phyloP scores from a whole-genome alignment of 1,140 invertebrate species.

The Leguminivora glycinivorella region DNA sequence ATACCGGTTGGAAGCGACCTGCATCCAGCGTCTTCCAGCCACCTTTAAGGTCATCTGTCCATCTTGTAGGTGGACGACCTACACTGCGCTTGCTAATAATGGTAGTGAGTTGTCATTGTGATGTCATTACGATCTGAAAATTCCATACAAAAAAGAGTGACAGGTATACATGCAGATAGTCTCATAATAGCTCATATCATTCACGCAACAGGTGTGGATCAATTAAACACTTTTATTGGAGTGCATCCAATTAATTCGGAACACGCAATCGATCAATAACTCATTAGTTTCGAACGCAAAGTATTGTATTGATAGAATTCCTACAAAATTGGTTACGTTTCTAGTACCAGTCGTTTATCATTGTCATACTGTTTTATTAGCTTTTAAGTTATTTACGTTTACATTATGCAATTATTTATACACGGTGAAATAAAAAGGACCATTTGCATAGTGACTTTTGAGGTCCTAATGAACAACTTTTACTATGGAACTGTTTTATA shows the following conservation, averaged over 20 bases:
- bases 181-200: not conserved
- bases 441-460: no score
- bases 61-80: no score
- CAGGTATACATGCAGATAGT: not conserved
- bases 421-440: no score
- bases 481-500: no score
- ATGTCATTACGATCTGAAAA: not conserved
- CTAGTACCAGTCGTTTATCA: not conserved
- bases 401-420: not conserved
- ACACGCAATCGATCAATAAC: conserved; percentile 22
- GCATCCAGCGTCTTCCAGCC: no score
- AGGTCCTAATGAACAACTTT: no score
- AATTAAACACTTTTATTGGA: conserved; percentile 12
- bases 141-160: not conserved
- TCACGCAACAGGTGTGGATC: conserved; percentile 2
- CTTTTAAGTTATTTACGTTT: conserved; percentile 13
- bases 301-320: not conserved
- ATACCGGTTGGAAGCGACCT: no score
- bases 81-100: no score
- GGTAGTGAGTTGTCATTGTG: no score
- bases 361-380: not conserved
- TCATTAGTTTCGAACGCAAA: conserved; percentile 10
- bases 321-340: not conserved
- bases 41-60: no score
- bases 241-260: conserved; percentile 26